phyloP scores from a whole-genome alignment of 2,888 invertebrate genomes.

The Blomia tropicalis region DNA sequence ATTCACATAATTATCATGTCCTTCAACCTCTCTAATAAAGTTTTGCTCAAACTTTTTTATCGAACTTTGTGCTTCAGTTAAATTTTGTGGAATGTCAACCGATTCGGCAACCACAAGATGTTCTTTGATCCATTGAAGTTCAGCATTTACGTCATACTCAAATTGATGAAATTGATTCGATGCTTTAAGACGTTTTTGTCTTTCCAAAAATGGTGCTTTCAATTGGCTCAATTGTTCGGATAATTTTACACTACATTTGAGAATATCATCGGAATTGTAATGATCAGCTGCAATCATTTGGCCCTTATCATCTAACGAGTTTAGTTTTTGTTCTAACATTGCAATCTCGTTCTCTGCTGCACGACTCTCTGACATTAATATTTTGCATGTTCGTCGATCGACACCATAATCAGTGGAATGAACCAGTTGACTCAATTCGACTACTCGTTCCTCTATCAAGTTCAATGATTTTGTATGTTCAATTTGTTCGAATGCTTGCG shows the following conservation, averaged over 20 bases:
- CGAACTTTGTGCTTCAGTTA: constrained; percentile 78
- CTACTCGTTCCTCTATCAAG: constrained; percentile 68
- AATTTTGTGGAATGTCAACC: constrained; percentile 53
- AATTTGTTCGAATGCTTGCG: constrained; percentile 75
- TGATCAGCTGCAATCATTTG: constrained; percentile 79
- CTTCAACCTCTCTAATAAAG: constrained; percentile 69
- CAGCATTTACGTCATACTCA: constrained; percentile 75
- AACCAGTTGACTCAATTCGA: constrained; percentile 60
- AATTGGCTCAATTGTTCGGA: constrained; percentile 42
- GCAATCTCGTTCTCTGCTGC: constrained; percentile 64
- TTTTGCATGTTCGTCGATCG: constrained; percentile 78
- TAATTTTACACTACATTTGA: constrained; percentile 53
- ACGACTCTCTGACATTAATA: constrained; percentile 74
- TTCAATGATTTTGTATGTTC: constrained; percentile 55
- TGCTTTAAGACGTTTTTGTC: constrained; percentile 64
- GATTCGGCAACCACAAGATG: constrained; percentile 63
- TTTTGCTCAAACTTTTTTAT: constrained; percentile 78
- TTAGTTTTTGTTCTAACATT: constrained; percentile 64
- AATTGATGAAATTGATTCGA: constrained; percentile 75
- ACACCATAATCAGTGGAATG: constrained; percentile 62
- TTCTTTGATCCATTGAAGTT: constrained; percentile 87
- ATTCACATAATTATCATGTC: constrained; percentile 67
- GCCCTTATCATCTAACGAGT: constrained; percentile 54
- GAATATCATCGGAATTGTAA: constrained; percentile 61
- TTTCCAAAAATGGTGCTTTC: constrained; percentile 51